Evolutionary conservation across 2,113 vertebrate genomes (phyloP).

Genomic region (Ovis canadensis): DNA sequence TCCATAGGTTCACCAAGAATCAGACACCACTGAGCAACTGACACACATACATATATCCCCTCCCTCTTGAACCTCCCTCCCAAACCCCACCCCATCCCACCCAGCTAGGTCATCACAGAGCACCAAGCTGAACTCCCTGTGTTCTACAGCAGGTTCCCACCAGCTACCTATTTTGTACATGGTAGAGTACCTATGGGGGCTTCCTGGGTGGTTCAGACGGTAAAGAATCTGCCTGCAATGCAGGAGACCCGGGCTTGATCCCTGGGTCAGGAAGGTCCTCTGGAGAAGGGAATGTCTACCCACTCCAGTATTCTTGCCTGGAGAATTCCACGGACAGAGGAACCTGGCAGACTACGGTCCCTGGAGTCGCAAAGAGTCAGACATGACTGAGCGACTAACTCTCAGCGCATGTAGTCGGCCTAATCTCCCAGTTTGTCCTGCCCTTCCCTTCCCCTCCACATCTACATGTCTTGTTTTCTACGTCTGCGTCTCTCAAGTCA

Average conservation of each 20-base stretch:
- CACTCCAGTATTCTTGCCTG: not conserved
- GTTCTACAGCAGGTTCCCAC: not conserved
- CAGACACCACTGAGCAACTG: not conserved
- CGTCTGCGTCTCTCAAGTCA: not conserved
- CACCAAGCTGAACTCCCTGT: not conserved
- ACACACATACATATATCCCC: not conserved
- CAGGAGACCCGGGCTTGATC: not conserved
- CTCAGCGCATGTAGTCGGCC: fast-evolving
- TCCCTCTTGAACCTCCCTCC: not conserved
- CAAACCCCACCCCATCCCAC: not conserved
- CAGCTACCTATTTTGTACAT: not conserved
- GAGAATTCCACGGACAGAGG: not conserved
- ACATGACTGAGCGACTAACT: not conserved
- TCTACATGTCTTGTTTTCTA: not conserved
- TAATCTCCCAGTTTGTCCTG: not conserved
- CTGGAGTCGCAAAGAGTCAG: not conserved
- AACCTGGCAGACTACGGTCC: not conserved
- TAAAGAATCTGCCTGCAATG: not conserved
- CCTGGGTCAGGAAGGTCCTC: not conserved
- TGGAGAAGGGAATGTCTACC: not conserved
- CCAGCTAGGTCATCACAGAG: not conserved
- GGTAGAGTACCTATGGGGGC: not conserved
- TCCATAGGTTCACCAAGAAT: not conserved
- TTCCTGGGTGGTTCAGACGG: not conserved
- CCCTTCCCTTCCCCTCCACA: not conserved